These are phyloP conservation scores for Tyrophagus putrescentiae DNA, from an alignment of 1,140 invertebrate species.

Conservation along the genomic window DNA sequence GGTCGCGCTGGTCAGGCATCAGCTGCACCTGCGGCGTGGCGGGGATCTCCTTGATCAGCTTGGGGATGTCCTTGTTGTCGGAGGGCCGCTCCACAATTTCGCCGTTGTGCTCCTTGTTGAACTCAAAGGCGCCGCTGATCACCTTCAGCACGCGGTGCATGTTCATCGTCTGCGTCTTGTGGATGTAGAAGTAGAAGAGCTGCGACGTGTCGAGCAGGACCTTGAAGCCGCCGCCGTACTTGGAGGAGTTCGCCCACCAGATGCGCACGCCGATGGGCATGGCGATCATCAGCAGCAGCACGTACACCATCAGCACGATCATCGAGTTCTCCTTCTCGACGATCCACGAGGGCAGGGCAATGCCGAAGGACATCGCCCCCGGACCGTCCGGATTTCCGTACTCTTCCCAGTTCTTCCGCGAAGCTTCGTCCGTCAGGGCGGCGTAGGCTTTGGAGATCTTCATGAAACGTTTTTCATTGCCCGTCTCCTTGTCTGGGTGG, in stretches of 20 bases:
- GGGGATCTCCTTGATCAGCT: constrained; percentile 72
- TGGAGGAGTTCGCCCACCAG: constrained; percentile 97
- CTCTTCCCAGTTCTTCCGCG: constrained; percentile 91
- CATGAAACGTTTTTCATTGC: constrained; percentile 94
- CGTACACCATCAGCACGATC: constrained; percentile 84
- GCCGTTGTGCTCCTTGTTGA: constrained; percentile 80
- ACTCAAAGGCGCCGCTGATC: constrained; percentile 84
- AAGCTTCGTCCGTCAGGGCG: constrained; percentile 77
- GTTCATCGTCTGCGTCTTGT: constrained; percentile 86
- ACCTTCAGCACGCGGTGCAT: constrained; percentile 89
- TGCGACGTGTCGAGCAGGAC: constrained; percentile 87
- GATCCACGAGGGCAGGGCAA: constrained; percentile 98
- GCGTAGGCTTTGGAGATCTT: constrained; percentile 85
- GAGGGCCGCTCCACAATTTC: constrained; percentile 82
- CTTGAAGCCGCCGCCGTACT: constrained; percentile 48
- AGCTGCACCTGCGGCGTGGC: no score
- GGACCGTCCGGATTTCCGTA: constrained; percentile 99
- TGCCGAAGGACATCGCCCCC: constrained; percentile 95
- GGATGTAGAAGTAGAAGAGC: constrained; percentile 87
- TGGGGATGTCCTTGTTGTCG: constrained; percentile 87
- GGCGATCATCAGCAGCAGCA: constrained; percentile 91
- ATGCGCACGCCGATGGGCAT: constrained; percentile 81
- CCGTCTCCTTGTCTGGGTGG: constrained; percentile 95
- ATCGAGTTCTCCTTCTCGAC: constrained; percentile 99
- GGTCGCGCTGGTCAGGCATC: constrained; percentile 86